Evolutionary conservation across 2,888 invertebrate species (phyloP), one percentile per base, ranked within the genome.

Genomic region (Mechanitis messenoides): DNA sequence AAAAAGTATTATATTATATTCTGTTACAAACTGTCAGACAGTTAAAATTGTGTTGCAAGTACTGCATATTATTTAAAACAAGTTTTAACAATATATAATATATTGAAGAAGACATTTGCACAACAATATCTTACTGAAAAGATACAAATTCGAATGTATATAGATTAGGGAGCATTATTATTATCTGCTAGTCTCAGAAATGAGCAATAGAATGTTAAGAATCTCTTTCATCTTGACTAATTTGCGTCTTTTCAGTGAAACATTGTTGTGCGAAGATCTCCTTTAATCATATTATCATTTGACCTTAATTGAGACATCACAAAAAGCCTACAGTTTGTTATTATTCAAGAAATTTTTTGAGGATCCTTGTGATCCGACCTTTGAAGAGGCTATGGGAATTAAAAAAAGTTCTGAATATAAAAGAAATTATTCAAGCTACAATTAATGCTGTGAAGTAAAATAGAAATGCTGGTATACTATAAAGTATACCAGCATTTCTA

Each of bases 251-350:
- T 11, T 28, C 11, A 50, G 50, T 31, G 31, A 50, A 50, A 50
- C 50, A 50, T 50, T 50, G 50, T 50, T 50, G 31, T 50, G 31
- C 11, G 3, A 50, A 31, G 50, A 31, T 31, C 31, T 28, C 31
- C 50, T 50, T 50, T 50, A 50, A 50, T 50, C 50, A 50, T 50
- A 31, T 50, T 50, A 50, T 50, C 50, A 50, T 31, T 50, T 50
- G 9, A 50, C 28, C 50, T 31, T 50, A 50, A 50, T 7, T 31
- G 50, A 50, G 50, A 50, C 9, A 50, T 50, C 42, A 42, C 42
- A 50, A 31, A 50, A 50, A 50, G 50, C 50, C 31, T 50, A 50
- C 50, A 11, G 28, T 42, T 42, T 50, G 31, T 31, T 50, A 50
- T 50, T 31, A 50, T 50, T 50, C 31, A 31, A 50, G 50, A 50